These are phyloP conservation scores for Drosophila mulleri DNA, from an alignment of 2,888 invertebrate species.

Conservation along the genomic window DNA sequence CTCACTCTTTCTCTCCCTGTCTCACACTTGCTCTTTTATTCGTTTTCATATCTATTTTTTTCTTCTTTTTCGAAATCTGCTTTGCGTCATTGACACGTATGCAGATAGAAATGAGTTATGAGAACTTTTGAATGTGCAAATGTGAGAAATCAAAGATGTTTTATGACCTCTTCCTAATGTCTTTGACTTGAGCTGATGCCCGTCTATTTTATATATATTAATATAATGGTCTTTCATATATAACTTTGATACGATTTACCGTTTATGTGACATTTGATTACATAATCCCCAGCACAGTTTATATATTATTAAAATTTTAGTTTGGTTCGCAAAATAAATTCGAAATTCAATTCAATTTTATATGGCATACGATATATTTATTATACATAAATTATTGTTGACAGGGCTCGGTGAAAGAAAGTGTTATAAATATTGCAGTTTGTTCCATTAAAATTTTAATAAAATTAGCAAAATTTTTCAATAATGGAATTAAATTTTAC, in stretches of 20 bases:
- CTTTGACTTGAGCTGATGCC: slow-evolving; percentile 28
- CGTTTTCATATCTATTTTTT: neutral
- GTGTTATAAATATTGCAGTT: neutral
- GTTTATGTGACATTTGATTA: slow-evolving; percentile 6
- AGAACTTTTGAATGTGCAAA: slow-evolving; percentile 37
- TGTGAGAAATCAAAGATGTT: slow-evolving; percentile 43
- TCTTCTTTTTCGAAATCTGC: slow-evolving; percentile 13
- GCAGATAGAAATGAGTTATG: slow-evolving; percentile 54
- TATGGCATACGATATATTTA: neutral
- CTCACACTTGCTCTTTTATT: slow-evolving; percentile 7
- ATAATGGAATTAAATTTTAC: neutral
- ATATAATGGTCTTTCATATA: neutral
- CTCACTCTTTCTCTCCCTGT: neutral
- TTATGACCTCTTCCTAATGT: slow-evolving; percentile 39
- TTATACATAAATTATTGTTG: neutral
- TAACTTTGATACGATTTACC: neutral
- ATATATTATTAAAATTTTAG: neutral
- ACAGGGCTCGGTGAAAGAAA: neutral
- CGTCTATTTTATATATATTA: slow-evolving; percentile 3
- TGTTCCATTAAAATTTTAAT: neutral
- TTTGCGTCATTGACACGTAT: slow-evolving; percentile 51
- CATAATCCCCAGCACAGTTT: neutral
- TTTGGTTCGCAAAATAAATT: neutral
- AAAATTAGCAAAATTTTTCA: neutral
- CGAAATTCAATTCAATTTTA: neutral